These are phyloP conservation scores for Meliscaeva auricollis DNA, from an alignment of 2,888 invertebrate genomes.

Conservation along the genomic window DNA sequence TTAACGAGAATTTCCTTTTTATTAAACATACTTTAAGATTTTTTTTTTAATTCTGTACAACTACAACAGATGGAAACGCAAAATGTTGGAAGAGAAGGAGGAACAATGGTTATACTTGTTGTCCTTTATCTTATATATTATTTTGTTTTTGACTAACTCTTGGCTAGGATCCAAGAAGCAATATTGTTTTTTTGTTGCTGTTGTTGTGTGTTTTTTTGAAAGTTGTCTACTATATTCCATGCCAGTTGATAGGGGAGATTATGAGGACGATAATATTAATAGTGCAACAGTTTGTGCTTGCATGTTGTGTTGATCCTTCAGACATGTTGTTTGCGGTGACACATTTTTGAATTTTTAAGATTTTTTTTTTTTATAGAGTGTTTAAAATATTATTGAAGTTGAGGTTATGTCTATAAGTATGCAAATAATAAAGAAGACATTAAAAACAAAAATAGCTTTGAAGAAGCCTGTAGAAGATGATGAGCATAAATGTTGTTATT, in stretches of 20 bases:
- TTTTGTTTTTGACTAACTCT: conserved; percentile 37
- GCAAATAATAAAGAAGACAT: background rate
- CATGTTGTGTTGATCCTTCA: conserved; percentile 26
- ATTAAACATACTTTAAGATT: background rate
- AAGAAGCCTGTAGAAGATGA: too few relatives aligned
- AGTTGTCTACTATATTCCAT: conserved; percentile 23
- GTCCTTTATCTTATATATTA: conserved; percentile 32
- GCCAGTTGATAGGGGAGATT: conserved; percentile 41
- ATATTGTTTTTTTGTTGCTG: conserved; percentile 9
- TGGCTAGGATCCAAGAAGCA: conserved; percentile 58
- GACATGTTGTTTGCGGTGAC: conserved; percentile 29
- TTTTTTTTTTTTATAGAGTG: conserved; percentile 10
- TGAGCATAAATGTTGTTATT: too few relatives aligned
- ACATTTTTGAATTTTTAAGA: background rate
- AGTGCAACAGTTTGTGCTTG: conserved; percentile 63
- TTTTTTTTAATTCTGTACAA: background rate
- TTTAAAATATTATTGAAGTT: background rate
- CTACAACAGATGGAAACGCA: background rate
- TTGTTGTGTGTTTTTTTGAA: conserved; percentile 21
- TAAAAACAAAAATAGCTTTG: too few relatives aligned
- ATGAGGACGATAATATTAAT: conserved; percentile 51
- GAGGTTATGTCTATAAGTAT: background rate
- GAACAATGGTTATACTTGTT: conserved; percentile 8
- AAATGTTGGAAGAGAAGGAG: background rate
- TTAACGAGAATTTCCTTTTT: conserved; percentile 12